Evolutionary conservation across 1,140 invertebrate genomes (phyloP).

Genomic region (Nylanderia fulva): DNA sequence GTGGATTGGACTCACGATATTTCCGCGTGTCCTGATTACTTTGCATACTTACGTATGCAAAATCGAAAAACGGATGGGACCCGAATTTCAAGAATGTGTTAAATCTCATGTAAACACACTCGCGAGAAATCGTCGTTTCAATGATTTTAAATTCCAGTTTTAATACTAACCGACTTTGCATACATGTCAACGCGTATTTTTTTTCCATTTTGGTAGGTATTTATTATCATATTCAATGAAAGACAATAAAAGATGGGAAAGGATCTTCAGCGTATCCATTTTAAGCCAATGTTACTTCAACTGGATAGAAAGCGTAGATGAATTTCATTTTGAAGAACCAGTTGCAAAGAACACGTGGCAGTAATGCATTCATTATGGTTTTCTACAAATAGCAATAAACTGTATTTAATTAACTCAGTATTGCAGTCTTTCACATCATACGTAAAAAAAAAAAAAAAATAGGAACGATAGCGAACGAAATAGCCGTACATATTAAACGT

Average conservation of each 20-base stretch:
- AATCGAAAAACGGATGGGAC: slow-evolving; percentile 15
- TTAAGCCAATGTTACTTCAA: neutral
- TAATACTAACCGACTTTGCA: neutral
- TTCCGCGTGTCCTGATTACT: slow-evolving; percentile 40
- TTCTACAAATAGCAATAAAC: slow-evolving; percentile 21
- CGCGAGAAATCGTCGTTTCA: neutral
- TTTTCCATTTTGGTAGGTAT: neutral
- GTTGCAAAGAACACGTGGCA: neutral
- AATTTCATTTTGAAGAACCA: slow-evolving; percentile 12
- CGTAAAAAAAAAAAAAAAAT: neutral
- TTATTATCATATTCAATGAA: neutral
- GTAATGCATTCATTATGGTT: slow-evolving; percentile 13
- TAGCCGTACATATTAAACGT: neutral
- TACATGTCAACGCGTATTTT: neutral
- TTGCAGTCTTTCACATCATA: neutral
- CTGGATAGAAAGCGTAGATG: slow-evolving; percentile 10
- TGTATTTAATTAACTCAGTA: slow-evolving; percentile 3
- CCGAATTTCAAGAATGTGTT: slow-evolving; percentile 55
- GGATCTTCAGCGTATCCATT: neutral
- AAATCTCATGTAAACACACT: slow-evolving; percentile 45
- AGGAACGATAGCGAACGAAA: neutral
- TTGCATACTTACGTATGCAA: slow-evolving; percentile 21
- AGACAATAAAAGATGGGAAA: slow-evolving; percentile 13
- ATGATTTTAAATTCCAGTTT: slow-evolving; percentile 8
- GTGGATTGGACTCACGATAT: neutral